phyloP scores from a whole-genome alignment of 2,113 vertebrate species.

The Piaya cayana region DNA sequence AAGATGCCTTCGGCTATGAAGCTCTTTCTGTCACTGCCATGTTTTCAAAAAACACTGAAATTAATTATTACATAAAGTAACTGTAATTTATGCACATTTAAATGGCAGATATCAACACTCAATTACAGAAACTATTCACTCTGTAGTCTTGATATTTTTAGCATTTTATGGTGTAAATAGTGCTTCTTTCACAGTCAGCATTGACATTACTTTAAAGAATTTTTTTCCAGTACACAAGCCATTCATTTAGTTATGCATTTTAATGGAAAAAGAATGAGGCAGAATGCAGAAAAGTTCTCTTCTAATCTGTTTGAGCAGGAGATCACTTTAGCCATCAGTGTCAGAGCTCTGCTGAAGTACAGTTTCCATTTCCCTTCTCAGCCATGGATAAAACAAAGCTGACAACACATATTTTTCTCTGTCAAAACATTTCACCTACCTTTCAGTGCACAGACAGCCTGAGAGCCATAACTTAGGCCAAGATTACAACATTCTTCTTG shows the following conservation, averaged over 20 bases:
- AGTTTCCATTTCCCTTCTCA: conserved; percentile 63
- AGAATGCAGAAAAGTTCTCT: conserved; percentile 1
- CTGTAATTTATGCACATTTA: not conserved
- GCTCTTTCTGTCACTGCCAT: not conserved
- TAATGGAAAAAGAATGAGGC: conserved; percentile 1
- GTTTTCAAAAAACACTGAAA: not conserved
- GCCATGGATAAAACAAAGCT: conserved; percentile 55
- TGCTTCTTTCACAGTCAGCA: not conserved
- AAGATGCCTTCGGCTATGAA: not conserved
- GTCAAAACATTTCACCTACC: conserved; percentile 73
- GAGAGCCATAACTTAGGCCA: conserved; percentile 36
- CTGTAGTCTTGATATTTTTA: not conserved
- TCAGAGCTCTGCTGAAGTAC: conserved; percentile 13
- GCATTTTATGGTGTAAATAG: not conserved
- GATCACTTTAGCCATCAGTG: conserved; percentile 17
- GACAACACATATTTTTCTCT: conserved; percentile 72
- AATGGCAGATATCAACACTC: not conserved
- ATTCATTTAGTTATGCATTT: conserved; percentile 34
- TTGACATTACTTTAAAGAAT: not conserved
- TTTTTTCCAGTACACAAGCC: not conserved
- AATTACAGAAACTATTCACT: not conserved
- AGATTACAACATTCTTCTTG: conserved; percentile 30
- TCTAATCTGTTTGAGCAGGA: conserved; percentile 34
- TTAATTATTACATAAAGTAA: not conserved
- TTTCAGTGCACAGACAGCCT: conserved; percentile 42